Percentiles rank a stretch among this genome's conserved stretches.
Conservation (phyloP, 2,113 vertebrate genomes). For the Heterotilapia buettikoferi region DNA sequence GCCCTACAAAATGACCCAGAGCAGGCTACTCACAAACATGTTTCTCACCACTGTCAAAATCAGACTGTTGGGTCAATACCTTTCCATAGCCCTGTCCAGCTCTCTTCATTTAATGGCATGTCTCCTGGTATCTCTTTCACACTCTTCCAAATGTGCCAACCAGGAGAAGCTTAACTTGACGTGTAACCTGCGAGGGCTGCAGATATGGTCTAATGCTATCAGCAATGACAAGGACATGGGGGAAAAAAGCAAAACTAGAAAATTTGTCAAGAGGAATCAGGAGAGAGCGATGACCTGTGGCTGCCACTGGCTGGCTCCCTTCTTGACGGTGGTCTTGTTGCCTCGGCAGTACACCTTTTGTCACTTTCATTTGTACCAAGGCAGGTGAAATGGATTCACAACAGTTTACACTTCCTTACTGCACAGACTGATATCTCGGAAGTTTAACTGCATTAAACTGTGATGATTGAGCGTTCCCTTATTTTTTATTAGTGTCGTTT, state of each 20-base stretch:
- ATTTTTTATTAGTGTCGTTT: neutral
- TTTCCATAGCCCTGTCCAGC: neutral
- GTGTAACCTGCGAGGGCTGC: neutral
- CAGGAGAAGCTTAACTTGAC: neutral
- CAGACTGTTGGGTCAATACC: neutral
- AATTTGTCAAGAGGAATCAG: neutral
- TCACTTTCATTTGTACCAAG: neutral
- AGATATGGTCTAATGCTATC: neutral
- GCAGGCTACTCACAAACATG: neutral
- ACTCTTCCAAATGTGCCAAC: neutral
- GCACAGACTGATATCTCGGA: neutral
- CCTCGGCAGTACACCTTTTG: fast-evolving
- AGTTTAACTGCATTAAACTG: neutral
- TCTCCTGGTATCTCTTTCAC: neutral
- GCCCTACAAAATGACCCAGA: neutral
- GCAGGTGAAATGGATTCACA: neutral
- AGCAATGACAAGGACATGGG: neutral
- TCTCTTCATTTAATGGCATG: neutral
- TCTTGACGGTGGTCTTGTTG: neutral
- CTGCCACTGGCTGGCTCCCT: neutral
- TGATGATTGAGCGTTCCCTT: neutral
- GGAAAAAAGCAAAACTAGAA: fast-evolving
- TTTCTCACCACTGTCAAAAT: neutral
- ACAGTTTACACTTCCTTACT: neutral
- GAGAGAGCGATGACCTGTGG: neutral